Base-by-base conservation (phyloP, 2,888 invertebrate genomes). In the Rhopalosiphum nymphaeae region DNA sequence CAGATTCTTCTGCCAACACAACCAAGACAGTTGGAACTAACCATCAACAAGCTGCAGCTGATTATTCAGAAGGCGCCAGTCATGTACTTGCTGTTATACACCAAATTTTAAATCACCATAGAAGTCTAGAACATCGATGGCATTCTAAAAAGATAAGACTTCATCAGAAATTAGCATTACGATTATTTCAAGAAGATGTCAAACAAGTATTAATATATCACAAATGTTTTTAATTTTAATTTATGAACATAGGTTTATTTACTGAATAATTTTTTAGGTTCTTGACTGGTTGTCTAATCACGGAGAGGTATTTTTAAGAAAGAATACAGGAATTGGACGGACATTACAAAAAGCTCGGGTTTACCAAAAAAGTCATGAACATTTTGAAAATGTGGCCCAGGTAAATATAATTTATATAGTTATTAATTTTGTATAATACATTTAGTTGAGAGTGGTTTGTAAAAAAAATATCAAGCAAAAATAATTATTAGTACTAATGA, bases 321-420 rank as follows among this genome's bases (percentile, higher is more conserved):
- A 99, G 96, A 99, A 99, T 96, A 98, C 98, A n/a, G 99, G 99
- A 90, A 98, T 99, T 95, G 99, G 99, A 94, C 97, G 99, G 95
- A 99, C 99, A 96, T 97, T 99, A 95, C 98, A 98, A 96, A 98
- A 99, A 96, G 98, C 99, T 87, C 97, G 98, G 95, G 98, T 99
- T 21, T 98, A 99, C 96, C 99, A 99, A 96, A 99, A 99, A 96
- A 99, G 99, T 96, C 99, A 99, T 96, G 99, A 99, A 96, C 99
- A 99, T 96, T 99, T 99, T 96, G 99, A 99, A 96, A 99, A 98
- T 96, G 99, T 99, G 95, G 99, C 99, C 90, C 98, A 98, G 97
- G 98, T 98, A 96, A 96, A 97, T 92, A 61, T 29, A 49, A 42
- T 85, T 56, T n/a, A 36, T 91, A 36, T 61, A n/a, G 10, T 91